These are phyloP conservation scores for Etia nguti DNA, from an alignment of 2,113 vertebrate species.

Conservation along the genomic window DNA sequence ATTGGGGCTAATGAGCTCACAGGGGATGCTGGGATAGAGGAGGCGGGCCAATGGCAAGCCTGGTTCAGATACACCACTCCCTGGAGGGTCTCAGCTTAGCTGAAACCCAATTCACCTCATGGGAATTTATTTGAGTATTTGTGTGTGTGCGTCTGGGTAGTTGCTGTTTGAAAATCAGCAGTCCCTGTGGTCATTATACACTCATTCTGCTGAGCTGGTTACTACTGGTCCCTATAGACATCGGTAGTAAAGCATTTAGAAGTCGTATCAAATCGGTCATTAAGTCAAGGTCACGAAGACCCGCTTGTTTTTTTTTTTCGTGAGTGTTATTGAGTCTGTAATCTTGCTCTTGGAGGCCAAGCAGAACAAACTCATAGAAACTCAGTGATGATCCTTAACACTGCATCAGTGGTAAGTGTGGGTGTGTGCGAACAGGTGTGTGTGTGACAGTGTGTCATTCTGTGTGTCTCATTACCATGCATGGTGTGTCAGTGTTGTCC, in stretches of 20 bases:
- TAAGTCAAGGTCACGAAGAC: slow-evolving; percentile 47
- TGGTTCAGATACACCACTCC: slow-evolving; percentile 19
- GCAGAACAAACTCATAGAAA: slow-evolving; percentile 17
- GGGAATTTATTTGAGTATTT: slow-evolving; percentile 37
- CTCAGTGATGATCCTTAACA: slow-evolving; percentile 14
- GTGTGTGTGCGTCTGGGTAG: slow-evolving; percentile 6
- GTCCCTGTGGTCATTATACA: slow-evolving; percentile 60
- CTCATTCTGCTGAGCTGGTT: slow-evolving; percentile 56
- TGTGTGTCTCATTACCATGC: slow-evolving; percentile 67
- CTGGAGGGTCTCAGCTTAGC: slow-evolving; percentile 37
- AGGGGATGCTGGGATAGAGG: slow-evolving; percentile 43
- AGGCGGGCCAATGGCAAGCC: slow-evolving; percentile 25
- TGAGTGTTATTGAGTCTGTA: neutral
- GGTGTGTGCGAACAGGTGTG: slow-evolving; percentile 46
- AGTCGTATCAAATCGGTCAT: slow-evolving; percentile 29
- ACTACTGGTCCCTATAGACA: slow-evolving; percentile 20
- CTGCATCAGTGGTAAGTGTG: slow-evolving; percentile 32
- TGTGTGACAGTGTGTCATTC: slow-evolving; percentile 24
- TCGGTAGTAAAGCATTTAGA: slow-evolving; percentile 56
- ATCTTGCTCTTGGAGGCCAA: neutral
- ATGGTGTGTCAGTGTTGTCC: slow-evolving; percentile 64
- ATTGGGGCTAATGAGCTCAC: slow-evolving; percentile 74
- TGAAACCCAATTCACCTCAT: slow-evolving; percentile 3
- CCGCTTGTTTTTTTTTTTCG: neutral
- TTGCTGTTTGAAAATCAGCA: slow-evolving; percentile 21